These are phyloP conservation scores for Psittacula echo DNA, from an alignment of 2,797 vertebrate genomes.

Conservation along the genomic window DNA sequence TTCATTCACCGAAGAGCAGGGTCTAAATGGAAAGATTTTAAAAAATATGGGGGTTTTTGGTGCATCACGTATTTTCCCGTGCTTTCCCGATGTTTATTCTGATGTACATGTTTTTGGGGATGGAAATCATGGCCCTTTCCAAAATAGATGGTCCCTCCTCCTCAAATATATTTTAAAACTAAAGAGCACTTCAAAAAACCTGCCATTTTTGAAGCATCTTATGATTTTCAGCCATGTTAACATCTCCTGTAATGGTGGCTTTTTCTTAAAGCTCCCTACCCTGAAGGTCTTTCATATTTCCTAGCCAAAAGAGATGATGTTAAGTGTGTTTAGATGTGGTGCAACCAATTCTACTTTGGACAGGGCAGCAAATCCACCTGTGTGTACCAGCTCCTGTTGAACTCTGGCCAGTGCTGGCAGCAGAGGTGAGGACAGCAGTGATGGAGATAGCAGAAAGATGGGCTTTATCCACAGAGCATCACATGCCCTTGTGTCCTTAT, in stretches of 20 bases:
- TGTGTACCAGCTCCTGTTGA: neutral
- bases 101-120: neutral
- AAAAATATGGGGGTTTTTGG: neutral
- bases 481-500: neutral
- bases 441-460: neutral
- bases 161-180: neutral
- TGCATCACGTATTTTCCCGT: neutral
- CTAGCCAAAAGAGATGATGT: neutral
- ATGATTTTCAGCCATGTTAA: neutral
- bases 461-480: neutral
- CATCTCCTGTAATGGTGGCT: neutral
- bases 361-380: neutral
- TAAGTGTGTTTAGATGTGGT: neutral
- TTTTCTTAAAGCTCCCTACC: neutral
- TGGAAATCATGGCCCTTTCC: neutral
- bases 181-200: neutral
- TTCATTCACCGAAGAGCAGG: neutral
- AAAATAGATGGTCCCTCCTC: neutral
- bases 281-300: neutral
- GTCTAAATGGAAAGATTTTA: neutral
- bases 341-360: neutral
- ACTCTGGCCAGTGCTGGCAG: neutral
- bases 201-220: neutral
- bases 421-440: neutral
- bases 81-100: neutral